Base-by-base conservation (phyloP, 1,140 invertebrate species). In the Carposina sasakii region DNA sequence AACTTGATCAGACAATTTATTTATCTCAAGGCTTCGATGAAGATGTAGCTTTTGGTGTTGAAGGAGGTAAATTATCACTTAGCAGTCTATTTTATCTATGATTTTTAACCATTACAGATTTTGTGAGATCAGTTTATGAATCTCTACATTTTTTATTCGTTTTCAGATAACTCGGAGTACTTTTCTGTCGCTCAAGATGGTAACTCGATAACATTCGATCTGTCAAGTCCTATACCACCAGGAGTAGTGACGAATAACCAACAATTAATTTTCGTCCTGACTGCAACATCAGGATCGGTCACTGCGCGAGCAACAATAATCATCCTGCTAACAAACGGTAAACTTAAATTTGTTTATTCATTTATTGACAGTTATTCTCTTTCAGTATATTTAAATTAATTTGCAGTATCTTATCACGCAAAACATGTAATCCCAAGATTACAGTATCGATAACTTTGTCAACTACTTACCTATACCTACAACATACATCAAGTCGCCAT, bases 81-180 rank as follows among this genome's bases (percentile, higher is more conserved):
- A n/a, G n/a, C n/a, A n/a, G n/a, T n/a, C n/a, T n/a, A n/a, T n/a
- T n/a, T n/a, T n/a, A n/a, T n/a, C n/a, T n/a, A n/a, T n/a, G n/a
- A n/a, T n/a, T n/a, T n/a, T n/a, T n/a, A n/a, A n/a, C n/a, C n/a
- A n/a, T n/a, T n/a, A n/a, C n/a, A n/a, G n/a, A n/a, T n/a, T n/a
- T n/a, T n/a, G n/a, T n/a, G n/a, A n/a, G n/a, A n/a, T n/a, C n/a
- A n/a, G n/a, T n/a, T n/a, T n/a, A n/a, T n/a, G n/a, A n/a, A n/a
- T n/a, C n/a, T n/a, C n/a, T n/a, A n/a, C n/a, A n/a, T n/a, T n/a
- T n/a, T n/a, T n/a, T n/a, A n/a, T n/a, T 37, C 51, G 17, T 31
- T 63, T 67, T 43, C 54, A 62, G 68, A 63, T 23, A 33, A 55
- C 36, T 23, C 63, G 2, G 33, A 48, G 36, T 67, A 57, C 54